Evolutionary conservation across 2,113 vertebrate species (phyloP), one percentile per base, ranked within the genome.

Genomic region (Nyctibius bracteatus): DNA sequence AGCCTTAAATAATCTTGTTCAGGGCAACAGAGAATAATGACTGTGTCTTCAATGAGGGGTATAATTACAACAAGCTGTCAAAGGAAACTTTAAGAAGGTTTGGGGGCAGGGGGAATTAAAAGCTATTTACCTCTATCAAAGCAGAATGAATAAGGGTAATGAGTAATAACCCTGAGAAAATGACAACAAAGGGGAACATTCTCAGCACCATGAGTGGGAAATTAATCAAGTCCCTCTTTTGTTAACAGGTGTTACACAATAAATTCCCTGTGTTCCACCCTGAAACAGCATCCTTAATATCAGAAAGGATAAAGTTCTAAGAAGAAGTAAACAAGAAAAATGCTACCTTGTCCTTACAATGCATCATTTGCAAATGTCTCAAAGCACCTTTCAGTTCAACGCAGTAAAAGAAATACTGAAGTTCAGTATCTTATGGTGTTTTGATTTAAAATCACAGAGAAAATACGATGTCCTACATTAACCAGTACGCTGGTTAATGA

Each of bases 161-260:
- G 97, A 97, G 92, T 96, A 96, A 96, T 96, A 97, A 97, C 95
- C 95, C 94, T 94, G 90, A 95, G 95, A 97, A 97, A 97, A 95
- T 93, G 92, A 95, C 93, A 96, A 96, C 95, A 96, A 97, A 95
- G 82, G 90, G 81, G 94, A 96, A 92, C 93, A 90, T 92, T 94
- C 88, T 93, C 80, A 94, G 93, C 88, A 93, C 95, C 81, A 86
- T 77, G 94, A 96, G 92, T 80, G 90, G 93, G 95, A 96, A 96
- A 96, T 97, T 96, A 97, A 97, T 97, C 90, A 96, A 96, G 81
- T 96, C 90, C 80, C 73, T 92, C 94, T 95, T 93, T 95, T 96
- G 92, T 95, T 93, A 94, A 90, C 96, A 97, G 93, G 94, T 97
- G 95, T 94, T 97, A 83, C 72, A 95, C 96, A 96, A 96, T 96